Percentiles rank a stretch among this genome's conserved stretches.
Conservation (phyloP, 2,797 vertebrate genomes). For the Enteromius trimaculatus region DNA sequence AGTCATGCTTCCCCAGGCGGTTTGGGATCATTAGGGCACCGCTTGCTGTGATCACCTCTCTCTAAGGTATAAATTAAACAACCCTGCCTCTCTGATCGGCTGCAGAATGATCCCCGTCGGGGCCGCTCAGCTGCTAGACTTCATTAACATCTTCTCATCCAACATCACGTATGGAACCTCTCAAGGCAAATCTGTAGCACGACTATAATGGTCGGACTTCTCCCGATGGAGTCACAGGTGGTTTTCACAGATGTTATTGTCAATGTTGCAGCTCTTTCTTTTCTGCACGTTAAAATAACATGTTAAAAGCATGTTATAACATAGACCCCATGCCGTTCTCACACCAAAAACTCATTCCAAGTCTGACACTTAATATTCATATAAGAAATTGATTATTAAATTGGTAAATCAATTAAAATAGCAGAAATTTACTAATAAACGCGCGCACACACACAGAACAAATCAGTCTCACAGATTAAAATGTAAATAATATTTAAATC, state of each 20-base stretch:
- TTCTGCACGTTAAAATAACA: not conserved
- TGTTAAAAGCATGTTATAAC: not conserved
- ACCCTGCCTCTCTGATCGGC: slow-evolving; percentile 46
- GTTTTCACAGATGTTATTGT: not conserved
- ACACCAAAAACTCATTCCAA: not conserved
- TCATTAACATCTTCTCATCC: slow-evolving; percentile 48
- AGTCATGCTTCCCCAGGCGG: slow-evolving; percentile 67
- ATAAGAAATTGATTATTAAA: not conserved
- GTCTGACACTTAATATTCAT: not conserved
- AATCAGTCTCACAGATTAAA: too few relatives aligned
- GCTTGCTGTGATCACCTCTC: slow-evolving; percentile 73
- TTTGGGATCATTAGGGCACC: slow-evolving; percentile 75
- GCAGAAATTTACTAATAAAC: too few relatives aligned
- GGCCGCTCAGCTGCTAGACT: slow-evolving; percentile 26
- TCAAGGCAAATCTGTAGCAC: slow-evolving; percentile 10
- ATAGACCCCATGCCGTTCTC: not conserved
- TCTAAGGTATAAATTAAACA: slow-evolving; percentile 73
- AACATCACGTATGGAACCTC: slow-evolving; percentile 9
- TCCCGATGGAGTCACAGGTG: slow-evolving; percentile 10
- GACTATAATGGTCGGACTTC: not conserved
- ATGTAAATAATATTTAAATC: too few relatives aligned
- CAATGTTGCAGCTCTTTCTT: not conserved
- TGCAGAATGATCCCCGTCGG: slow-evolving; percentile 36
- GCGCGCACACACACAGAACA: too few relatives aligned
- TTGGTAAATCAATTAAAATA: not conserved